Evolutionary conservation across 1,140 invertebrate species (phyloP).

Genomic region (Drosophila lini): DNA sequence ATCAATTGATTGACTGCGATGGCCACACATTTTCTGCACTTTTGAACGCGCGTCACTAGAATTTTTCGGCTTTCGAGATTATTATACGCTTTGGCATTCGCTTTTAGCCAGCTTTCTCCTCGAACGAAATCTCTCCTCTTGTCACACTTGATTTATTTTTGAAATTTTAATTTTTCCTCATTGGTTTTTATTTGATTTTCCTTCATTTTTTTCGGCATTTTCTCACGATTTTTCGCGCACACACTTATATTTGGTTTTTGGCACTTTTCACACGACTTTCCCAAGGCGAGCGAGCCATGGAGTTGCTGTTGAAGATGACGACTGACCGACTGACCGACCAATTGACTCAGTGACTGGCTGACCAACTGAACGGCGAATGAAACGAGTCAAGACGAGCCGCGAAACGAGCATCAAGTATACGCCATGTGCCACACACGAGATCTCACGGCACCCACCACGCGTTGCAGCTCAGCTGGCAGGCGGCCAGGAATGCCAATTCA

Average conservation of each 20-base stretch:
- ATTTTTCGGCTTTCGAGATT: constrained; percentile 48
- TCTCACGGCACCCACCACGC: constrained; percentile 50
- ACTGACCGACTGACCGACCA: constrained; percentile 17
- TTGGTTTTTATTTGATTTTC: constrained; percentile 46
- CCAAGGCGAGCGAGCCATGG: not conserved
- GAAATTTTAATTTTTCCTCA: constrained; percentile 58
- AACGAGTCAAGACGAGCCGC: constrained; percentile 5
- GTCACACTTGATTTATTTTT: constrained; percentile 78
- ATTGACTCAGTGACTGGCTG: constrained; percentile 21
- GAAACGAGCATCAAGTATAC: constrained; percentile 15
- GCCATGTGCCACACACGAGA: constrained; percentile 30
- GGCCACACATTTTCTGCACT: constrained; percentile 70
- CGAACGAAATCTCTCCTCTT: constrained; percentile 29
- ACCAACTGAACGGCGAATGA: constrained; percentile 15
- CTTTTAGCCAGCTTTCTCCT: constrained; percentile 25
- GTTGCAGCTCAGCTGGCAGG: constrained; percentile 70
- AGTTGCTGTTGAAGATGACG: constrained; percentile 20
- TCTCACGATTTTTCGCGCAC: constrained; percentile 44
- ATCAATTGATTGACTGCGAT: constrained; percentile 77
- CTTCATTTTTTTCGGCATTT: constrained; percentile 41
- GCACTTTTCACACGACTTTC: constrained; percentile 13
- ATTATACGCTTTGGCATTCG: constrained; percentile 41
- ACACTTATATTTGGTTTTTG: constrained; percentile 37
- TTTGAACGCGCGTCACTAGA: constrained; percentile 76
- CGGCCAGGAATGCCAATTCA: constrained; percentile 8